phyloP scores from a whole-genome alignment of 1,140 invertebrate species.

The Akabosia matsudoensis region DNA sequence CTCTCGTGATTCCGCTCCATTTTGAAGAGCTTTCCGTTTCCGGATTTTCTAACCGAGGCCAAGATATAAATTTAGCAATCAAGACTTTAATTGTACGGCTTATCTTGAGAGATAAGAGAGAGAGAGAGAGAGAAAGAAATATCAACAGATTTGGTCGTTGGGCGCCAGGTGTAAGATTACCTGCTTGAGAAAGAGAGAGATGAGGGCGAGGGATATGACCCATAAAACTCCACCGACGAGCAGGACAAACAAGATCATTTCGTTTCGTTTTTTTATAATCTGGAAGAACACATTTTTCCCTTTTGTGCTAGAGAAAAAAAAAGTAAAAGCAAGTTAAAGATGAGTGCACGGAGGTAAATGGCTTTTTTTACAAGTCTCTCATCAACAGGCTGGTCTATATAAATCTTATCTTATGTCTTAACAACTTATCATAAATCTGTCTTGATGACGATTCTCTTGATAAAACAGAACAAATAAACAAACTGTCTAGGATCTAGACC shows the following conservation, averaged over 20 bases:
- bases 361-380: neutral
- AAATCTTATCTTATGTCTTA: neutral
- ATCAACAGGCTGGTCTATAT: constrained; percentile 4
- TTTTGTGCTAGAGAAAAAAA: neutral
- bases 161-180: constrained; percentile 18
- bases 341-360: neutral
- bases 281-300: neutral
- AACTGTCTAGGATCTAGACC: too few species aligned
- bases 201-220: constrained; percentile 2
- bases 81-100: neutral
- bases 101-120: neutral
- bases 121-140: neutral
- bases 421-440: neutral
- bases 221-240: neutral
- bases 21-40: constrained; percentile 20
- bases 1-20: neutral
- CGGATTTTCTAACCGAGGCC: neutral
- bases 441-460: too few species aligned
- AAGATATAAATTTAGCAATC: neutral
- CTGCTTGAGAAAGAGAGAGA: constrained; percentile 21
- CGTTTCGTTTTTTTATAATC: too few species aligned
- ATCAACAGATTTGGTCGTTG: neutral
- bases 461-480: too few species aligned
- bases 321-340: neutral
- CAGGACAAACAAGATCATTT: constrained; percentile 10